A percentile compares a stretch with the other conserved stretches of the same genome.
These are phyloP conservation scores for Sorex araneus DNA, from an alignment of 2,113 vertebrate species.

Conservation along the genomic window DNA sequence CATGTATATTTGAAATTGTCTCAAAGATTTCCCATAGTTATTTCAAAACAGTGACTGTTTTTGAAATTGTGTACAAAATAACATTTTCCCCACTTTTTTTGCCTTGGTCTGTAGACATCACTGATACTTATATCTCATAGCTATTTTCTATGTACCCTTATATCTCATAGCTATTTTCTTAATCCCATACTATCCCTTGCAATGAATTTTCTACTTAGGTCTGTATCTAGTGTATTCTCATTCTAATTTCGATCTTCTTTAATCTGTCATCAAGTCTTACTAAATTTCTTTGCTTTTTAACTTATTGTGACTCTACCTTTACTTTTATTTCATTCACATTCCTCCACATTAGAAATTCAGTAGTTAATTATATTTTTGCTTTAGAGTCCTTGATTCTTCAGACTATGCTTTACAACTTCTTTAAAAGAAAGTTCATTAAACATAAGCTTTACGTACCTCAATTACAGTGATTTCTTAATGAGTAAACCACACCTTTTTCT, in stretches of 20 bases:
- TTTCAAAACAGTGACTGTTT: not conserved
- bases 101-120: not conserved
- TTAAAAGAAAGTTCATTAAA: not conserved
- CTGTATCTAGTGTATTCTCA: too few species aligned
- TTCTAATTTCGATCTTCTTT: not conserved
- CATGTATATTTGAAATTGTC: conserved; percentile 30
- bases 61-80: not conserved
- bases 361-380: not conserved
- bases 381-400: not conserved
- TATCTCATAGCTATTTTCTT: too few species aligned
- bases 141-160: too few species aligned
- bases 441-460: not conserved
- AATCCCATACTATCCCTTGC: too few species aligned
- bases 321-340: conserved; percentile 5
- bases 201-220: too few species aligned
- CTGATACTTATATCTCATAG: not conserved
- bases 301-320: not conserved
- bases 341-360: not conserved
- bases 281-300: not conserved
- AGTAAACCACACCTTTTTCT: not conserved
- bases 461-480: not conserved
- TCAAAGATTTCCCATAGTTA: not conserved
- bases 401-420: not conserved
- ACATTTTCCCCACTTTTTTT: not conserved
- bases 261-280: not conserved